A percentile compares a stretch with the other conserved stretches of the same genome.
These are phyloP conservation scores for Patella caerulea DNA, from an alignment of 2,888 invertebrate genomes.

Conservation along the genomic window DNA sequence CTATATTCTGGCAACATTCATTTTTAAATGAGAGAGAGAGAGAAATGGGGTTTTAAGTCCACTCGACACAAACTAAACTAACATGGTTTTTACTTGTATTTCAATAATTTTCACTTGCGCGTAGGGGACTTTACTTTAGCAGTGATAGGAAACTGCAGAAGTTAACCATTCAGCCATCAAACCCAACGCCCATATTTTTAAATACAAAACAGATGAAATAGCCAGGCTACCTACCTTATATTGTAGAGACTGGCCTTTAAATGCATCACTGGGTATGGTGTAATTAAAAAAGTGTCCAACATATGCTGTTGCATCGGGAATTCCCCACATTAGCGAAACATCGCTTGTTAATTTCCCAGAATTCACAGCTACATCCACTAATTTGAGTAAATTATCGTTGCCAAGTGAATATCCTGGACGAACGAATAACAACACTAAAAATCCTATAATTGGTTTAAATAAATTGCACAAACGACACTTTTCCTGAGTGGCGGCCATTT, in stretches of 20 bases:
- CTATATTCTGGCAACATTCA: no score
- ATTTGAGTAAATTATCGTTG: background rate
- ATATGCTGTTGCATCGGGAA: constrained; percentile 75
- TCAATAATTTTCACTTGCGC: no score
- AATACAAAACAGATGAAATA: background rate
- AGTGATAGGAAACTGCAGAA: no score
- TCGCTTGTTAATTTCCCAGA: background rate
- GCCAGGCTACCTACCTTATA: constrained; percentile 77
- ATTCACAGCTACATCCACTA: constrained; percentile 3
- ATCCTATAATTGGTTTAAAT: background rate
- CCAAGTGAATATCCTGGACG: background rate
- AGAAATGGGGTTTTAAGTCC: no score
- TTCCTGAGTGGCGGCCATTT: constrained; percentile 9
- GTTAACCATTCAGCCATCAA: no score
- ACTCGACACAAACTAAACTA: no score
- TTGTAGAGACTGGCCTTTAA: constrained; percentile 78
- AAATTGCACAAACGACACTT: background rate
- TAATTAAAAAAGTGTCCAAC: constrained; percentile 83
- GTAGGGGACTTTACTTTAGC: no score
- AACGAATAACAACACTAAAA: background rate
- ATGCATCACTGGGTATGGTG: constrained; percentile 81
- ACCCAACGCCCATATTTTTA: background rate
- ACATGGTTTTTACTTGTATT: no score
- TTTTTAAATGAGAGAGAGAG: no score
- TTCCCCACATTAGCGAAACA: constrained; percentile 57